Evolutionary conservation across 2,113 vertebrate genomes (phyloP).

Genomic region (Seriola quinqueradiata): DNA sequence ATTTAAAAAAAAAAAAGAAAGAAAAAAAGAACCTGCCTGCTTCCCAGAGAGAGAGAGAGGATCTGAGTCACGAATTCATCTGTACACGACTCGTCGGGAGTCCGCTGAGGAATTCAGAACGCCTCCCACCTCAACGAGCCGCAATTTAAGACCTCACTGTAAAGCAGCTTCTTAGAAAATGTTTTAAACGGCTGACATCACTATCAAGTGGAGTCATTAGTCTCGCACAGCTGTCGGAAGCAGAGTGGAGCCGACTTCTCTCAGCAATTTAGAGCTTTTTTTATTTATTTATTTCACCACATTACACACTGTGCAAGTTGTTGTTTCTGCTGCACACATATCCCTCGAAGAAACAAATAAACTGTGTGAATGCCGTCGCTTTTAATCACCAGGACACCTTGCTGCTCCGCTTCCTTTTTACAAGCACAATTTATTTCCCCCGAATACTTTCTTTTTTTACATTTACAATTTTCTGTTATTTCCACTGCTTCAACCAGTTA

Average conservation of each 20-base stretch:
- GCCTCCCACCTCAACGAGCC: neutral
- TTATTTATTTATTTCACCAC: neutral
- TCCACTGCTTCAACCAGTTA: neutral
- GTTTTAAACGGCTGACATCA: neutral
- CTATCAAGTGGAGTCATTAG: conserved; percentile 11
- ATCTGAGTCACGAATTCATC: conserved; percentile 30
- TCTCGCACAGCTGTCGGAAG: neutral
- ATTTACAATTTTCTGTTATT: neutral
- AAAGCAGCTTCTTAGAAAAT: neutral
- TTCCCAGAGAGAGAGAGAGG: conserved; percentile 2
- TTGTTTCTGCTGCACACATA: neutral
- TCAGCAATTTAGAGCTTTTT: neutral
- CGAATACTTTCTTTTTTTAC: neutral
- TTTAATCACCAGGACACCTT: conserved; percentile 1
- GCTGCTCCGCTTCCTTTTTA: neutral
- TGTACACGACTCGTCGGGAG: conserved; percentile 23
- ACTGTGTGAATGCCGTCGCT: neutral
- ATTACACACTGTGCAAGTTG: neutral
- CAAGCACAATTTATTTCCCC: neutral
- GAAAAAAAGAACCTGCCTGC: conserved; percentile 4
- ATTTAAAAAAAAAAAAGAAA: conserved; percentile 28
- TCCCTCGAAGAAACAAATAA: neutral
- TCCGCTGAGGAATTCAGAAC: conserved; percentile 16
- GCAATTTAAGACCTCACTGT: conserved; percentile 19
- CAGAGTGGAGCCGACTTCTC: neutral